Evolutionary conservation across 2,113 vertebrate species (phyloP), one percentile per base, ranked within the genome.

Genomic region (Dasypus novemcinctus): DNA sequence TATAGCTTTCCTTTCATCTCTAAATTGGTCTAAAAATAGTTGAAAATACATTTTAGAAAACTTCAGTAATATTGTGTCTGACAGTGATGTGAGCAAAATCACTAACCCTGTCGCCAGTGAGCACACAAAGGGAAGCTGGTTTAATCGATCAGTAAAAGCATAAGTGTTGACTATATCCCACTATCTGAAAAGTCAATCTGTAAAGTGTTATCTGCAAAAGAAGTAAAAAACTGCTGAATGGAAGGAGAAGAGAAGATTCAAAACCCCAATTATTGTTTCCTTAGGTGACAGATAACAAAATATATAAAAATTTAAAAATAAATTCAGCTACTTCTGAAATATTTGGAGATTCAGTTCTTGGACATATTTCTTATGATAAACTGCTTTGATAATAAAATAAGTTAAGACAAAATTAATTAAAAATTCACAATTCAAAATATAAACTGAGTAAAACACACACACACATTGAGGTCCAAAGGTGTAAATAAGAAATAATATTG

Each of bases 21-120:
- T 90, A 95, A 95, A 90, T 84, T 96, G 71, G 29, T 84, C 76
- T 92, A 86, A 93, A 91, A 94, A 94, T 38, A 80, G 61, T 87
- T 95, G 64, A 85, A 96, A 96, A 87, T 80, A 52, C 61, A 84
- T 87, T 96, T 95, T 96, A 54, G 20, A 88, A 96, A 93, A 90
- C 71, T 95, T 95, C 59, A 87, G 29, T 90, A 94, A 85, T 90
- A 88, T 38, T 81, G 61, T 85, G 20, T 85, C 93, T 95, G 94
- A 87, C 92, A 95, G 84, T 64, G 66, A 96, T 78, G 27, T 78
- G 61, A 90, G 49, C 66, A 88, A 95, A 97, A 95, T 95, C 94
- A 92, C 87, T 95, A 93, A 91, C 63, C 29, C 36, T 79, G 94
- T 92, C 1, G 0, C 90, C 84, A 74, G 81, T 74, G 29, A 97